phyloP scores from a whole-genome alignment of 2,797 vertebrate species.

The Leuciscus waleckii region DNA sequence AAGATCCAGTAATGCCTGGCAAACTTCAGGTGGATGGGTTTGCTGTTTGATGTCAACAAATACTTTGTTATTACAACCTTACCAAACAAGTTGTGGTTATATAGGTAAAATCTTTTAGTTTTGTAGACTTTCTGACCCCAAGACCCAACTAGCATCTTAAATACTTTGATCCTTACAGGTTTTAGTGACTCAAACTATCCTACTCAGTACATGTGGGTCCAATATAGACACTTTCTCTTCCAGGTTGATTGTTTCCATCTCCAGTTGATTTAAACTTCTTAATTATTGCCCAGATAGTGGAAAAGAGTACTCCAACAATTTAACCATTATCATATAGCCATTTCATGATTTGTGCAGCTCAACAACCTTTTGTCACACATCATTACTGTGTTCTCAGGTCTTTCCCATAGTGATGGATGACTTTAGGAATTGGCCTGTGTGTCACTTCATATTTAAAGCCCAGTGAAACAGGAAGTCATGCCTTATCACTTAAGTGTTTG shows the following conservation, averaged over 20 bases:
- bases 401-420: neutral
- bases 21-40: neutral
- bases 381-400: neutral
- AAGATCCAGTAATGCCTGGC: neutral
- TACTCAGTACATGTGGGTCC: too few species aligned
- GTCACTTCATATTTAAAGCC: neutral
- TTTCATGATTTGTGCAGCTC: neutral
- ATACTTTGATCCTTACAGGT: neutral
- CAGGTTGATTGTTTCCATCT: neutral
- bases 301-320: neutral
- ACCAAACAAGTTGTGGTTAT: neutral
- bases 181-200: neutral
- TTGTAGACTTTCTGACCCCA: neutral
- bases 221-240: neutral
- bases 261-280: neutral
- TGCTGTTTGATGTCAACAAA: neutral
- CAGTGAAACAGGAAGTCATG: neutral
- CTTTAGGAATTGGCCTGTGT: neutral
- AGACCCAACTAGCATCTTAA: neutral
- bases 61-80: neutral
- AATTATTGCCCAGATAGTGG: neutral
- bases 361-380: neutral
- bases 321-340: neutral
- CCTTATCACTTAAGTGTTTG: neutral
- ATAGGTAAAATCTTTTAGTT: neutral